Base-by-base conservation (phyloP, 2,888 invertebrate species). In the Sthenelais limicola region DNA sequence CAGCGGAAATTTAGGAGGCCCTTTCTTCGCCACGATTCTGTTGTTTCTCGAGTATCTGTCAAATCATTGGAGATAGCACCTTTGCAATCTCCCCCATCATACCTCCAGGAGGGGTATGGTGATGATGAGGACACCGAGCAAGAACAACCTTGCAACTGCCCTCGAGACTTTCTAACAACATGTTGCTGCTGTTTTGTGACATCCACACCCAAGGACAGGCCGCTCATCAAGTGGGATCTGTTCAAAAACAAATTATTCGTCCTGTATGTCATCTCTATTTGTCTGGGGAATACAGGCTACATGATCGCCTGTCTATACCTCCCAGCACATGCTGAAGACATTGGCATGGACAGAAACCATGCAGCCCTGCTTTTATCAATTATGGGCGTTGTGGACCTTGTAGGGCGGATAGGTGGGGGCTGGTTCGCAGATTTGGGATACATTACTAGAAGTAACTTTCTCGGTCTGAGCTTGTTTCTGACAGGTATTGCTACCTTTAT, bases 351-450 rank as follows among this genome's bases (percentile, higher is more conserved):
- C 12, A 12, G 51, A 1, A 43, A 38, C 18, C 26, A 38, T 51
- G 88, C 91, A 84, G 92, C 93, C 51, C 92, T 91, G 56, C 87
- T 94, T 77, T 92, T 94, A 3, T 93, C 93, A 0, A 91, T 93
- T 49, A 92, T 93, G 72, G 93, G 94, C 0, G 92, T 91, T 0
- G 86, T 93, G 52, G 94, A 94, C 82, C 88, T 94, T 0, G 90
- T 91, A 70, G 93, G 93, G 0, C 89, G 94, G 30, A 89, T 94
- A 0, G 92, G 92, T 0, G 89, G 93, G 0, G 94, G 94, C 47
- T 74, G 71, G 69, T 62, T 77, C 18, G 70, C 52, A 5, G 70
- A 70, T 28, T 56, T 70, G 3, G 70, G 70, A 1, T 38, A 33
- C 4, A 24, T 70, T 24, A 52, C 49, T 15, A 33, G 70, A 15